A percentile compares a stretch with the other conserved stretches of the same genome.
These are phyloP conservation scores for Clamator glandarius DNA, from an alignment of 2,797 vertebrate species.

Conservation along the genomic window DNA sequence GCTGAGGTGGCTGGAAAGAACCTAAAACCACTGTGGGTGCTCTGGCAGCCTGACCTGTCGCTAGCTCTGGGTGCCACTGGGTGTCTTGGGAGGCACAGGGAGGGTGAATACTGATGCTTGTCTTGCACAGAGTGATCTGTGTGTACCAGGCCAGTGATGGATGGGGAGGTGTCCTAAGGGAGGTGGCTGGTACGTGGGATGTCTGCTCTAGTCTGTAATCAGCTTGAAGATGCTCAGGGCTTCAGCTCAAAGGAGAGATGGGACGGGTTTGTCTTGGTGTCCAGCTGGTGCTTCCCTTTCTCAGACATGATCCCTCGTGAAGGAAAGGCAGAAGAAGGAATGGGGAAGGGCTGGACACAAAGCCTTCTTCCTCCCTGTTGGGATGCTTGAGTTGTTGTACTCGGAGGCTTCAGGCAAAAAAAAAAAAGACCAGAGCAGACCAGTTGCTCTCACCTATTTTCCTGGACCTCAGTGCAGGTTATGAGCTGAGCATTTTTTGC, in stretches of 20 bases:
- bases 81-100: neutral
- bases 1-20: neutral
- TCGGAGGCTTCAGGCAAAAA: neutral
- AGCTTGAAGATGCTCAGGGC: neutral
- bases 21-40: no score
- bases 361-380: neutral
- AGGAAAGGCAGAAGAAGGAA: neutral
- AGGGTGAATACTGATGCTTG: rapidly evolving
- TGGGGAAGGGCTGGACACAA: neutral
- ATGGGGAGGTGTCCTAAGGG: rapidly evolving
- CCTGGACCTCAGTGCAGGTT: neutral
- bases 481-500: neutral
- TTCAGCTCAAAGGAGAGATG: neutral
- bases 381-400: neutral
- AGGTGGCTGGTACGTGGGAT: rapidly evolving
- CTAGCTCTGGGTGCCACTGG: rapidly evolving
- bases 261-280: neutral
- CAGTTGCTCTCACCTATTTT: neutral
- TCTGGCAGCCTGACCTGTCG: neutral
- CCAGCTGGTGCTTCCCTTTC: neutral
- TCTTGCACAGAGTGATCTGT: rapidly evolving
- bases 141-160: neutral
- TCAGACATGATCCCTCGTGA: no score
- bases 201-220: neutral
- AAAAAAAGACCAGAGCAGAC: neutral